Conservation (phyloP, 2,888 invertebrate genomes). For the Spodoptera exigua region DNA sequence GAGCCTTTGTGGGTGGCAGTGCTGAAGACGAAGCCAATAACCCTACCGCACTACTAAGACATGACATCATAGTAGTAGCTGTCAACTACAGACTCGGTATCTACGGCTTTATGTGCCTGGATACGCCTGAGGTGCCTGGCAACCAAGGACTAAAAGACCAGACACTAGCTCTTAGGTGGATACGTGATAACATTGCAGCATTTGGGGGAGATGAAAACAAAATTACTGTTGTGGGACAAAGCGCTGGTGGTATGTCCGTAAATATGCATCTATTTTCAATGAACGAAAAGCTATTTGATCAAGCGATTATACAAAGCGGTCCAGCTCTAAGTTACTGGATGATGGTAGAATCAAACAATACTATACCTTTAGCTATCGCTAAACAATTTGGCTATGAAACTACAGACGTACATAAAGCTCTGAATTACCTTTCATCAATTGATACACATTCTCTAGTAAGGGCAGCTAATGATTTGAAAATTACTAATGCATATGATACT, state of each 20-base stretch:
- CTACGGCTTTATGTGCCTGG: slow-evolving; percentile 61
- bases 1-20: slow-evolving; percentile 9
- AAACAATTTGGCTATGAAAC: slow-evolving; percentile 17
- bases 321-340: slow-evolving; percentile 36
- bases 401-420: slow-evolving; percentile 20
- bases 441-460: slow-evolving; percentile 8
- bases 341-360: slow-evolving; percentile 31
- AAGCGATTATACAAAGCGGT: slow-evolving; percentile 40
- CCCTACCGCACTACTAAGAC: slow-evolving; percentile 13
- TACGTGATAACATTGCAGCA: slow-evolving; percentile 60
- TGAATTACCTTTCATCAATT: slow-evolving; percentile 22
- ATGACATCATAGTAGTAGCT: slow-evolving; percentile 29
- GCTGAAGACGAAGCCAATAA: neutral
- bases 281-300: slow-evolving; percentile 39
- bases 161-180: slow-evolving; percentile 61
- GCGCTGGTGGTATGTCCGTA: slow-evolving; percentile 61
- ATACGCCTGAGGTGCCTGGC: slow-evolving; percentile 60
- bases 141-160: slow-evolving; percentile 68
- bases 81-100: slow-evolving; percentile 37
- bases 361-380: slow-evolving; percentile 25
- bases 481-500: neutral
- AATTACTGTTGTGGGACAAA: slow-evolving; percentile 62
- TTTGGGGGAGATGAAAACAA: slow-evolving; percentile 60
- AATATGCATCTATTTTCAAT: slow-evolving; percentile 37
- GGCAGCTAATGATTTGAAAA: slow-evolving; percentile 12